A percentile compares a stretch with the other conserved stretches of the same genome.
These are phyloP conservation scores for Hyles lineata DNA, from an alignment of 2,888 invertebrate species.

Conservation along the genomic window DNA sequence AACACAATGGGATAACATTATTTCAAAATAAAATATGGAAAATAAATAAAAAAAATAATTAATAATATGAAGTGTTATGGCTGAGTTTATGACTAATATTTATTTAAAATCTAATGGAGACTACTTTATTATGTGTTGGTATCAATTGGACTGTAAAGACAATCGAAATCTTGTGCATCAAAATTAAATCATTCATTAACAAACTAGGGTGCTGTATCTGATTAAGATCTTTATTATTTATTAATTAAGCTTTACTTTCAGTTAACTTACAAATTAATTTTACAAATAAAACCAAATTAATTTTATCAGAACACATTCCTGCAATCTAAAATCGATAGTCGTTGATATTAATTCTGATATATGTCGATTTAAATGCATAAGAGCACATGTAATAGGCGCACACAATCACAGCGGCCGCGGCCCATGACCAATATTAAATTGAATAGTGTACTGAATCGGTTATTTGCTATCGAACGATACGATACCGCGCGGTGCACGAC, in stretches of 20 bases:
- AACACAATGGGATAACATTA: slow-evolving; percentile 15
- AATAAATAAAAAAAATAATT: too few relatives aligned
- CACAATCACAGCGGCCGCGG: slow-evolving; percentile 63
- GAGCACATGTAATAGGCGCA: slow-evolving; percentile 52
- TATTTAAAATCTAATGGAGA: too few relatives aligned
- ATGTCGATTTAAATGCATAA: slow-evolving; percentile 69
- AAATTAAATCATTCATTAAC: background rate
- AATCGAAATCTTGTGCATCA: background rate
- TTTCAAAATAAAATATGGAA: background rate
- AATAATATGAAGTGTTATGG: too few relatives aligned
- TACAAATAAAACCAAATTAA: background rate
- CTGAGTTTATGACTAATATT: too few relatives aligned
- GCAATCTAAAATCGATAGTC: background rate
- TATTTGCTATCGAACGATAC: slow-evolving; percentile 61
- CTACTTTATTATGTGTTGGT: too few relatives aligned
- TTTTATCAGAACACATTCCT: background rate
- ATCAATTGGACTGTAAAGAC: background rate
- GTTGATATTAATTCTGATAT: slow-evolving; percentile 60
- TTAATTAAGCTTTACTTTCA: too few relatives aligned
- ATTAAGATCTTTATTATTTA: too few relatives aligned
- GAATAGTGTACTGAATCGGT: slow-evolving; percentile 60
- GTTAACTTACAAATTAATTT: background rate
- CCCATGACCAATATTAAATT: slow-evolving; percentile 75
- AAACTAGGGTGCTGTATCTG: too few relatives aligned
- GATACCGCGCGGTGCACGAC: slow-evolving; percentile 57